Percentiles rank a stretch among this genome's conserved stretches.
These are phyloP conservation scores for Synanthedon andrenaeformis DNA, from an alignment of 2,888 invertebrate genomes.

Conservation along the genomic window DNA sequence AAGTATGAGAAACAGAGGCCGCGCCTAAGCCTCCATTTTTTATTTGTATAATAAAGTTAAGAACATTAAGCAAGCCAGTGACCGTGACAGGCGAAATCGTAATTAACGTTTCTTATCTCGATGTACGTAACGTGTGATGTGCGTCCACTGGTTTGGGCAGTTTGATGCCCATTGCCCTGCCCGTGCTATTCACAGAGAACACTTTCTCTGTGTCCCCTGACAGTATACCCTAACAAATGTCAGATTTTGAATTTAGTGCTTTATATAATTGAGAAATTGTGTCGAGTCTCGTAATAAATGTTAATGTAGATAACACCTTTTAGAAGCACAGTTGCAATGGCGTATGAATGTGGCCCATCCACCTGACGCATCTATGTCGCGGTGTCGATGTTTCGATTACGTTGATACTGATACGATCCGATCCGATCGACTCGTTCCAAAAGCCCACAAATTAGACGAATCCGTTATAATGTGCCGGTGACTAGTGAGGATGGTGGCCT, in stretches of 20 bases:
- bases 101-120: slow-evolving; percentile 52
- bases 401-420: not conserved
- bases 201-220: not conserved
- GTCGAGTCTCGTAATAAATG: not conserved
- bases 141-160: slow-evolving; percentile 17
- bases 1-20: not conserved
- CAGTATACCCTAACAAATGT: not conserved
- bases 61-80: slow-evolving; percentile 58
- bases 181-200: not conserved
- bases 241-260: no score
- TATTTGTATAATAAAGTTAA: slow-evolving; percentile 35
- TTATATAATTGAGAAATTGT: no score
- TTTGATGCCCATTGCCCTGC: slow-evolving; percentile 27
- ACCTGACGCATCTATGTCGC: not conserved
- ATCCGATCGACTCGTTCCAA: slow-evolving; percentile 1
- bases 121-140: slow-evolving; percentile 16
- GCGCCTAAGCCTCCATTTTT: slow-evolving; percentile 11
- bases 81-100: slow-evolving; percentile 63
- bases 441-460: not conserved
- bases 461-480: not conserved
- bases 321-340: no score
- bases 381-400: slow-evolving; percentile 3
- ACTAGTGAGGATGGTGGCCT: not conserved
- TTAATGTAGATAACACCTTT: no score
- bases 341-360: not conserved